These are phyloP conservation scores for Pangasianodon gigas DNA, from an alignment of 2,113 vertebrate species.

Conservation along the genomic window DNA sequence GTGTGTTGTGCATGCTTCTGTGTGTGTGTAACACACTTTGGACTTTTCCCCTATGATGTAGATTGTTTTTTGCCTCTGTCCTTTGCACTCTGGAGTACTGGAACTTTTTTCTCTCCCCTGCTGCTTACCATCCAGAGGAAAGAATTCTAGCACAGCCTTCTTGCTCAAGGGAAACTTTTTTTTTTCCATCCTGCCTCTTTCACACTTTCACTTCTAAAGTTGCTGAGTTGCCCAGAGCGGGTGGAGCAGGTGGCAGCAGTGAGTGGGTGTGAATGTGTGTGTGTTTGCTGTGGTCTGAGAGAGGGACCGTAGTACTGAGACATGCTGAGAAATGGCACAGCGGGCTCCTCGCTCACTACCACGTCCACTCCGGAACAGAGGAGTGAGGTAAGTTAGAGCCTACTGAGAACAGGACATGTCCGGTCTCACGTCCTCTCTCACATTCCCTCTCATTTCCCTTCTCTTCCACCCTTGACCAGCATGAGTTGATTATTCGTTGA, in stretches of 20 bases:
- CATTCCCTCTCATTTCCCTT: not conserved
- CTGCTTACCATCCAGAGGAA: slow-evolving; percentile 51
- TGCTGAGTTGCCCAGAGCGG: slow-evolving; percentile 55
- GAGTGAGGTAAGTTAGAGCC: slow-evolving; percentile 66
- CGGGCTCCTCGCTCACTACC: slow-evolving; percentile 60
- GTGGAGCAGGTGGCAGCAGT: slow-evolving; percentile 62
- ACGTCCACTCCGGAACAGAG: slow-evolving; percentile 64
- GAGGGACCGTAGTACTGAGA: slow-evolving; percentile 63
- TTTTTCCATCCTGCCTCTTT: slow-evolving; percentile 43
- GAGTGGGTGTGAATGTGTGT: slow-evolving; percentile 66
- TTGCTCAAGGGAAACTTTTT: slow-evolving; percentile 59
- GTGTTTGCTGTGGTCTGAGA: slow-evolving; percentile 58
- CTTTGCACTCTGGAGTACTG: slow-evolving; percentile 47
- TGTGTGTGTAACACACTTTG: slow-evolving; percentile 38
- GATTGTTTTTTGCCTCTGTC: slow-evolving; percentile 26
- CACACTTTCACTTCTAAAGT: slow-evolving; percentile 6
- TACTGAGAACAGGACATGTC: not conserved
- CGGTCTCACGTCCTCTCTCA: not conserved
- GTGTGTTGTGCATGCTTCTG: slow-evolving; percentile 32
- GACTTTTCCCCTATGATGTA: slow-evolving; percentile 45
- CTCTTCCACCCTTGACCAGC: not conserved
- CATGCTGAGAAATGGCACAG: slow-evolving; percentile 70
- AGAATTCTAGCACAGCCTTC: slow-evolving; percentile 49
- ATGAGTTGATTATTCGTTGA: not conserved
- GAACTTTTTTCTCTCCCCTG: slow-evolving; percentile 7